Evolutionary conservation across 2,888 invertebrate species (phyloP).

Genomic region (Allophyes oxyacanthae): DNA sequence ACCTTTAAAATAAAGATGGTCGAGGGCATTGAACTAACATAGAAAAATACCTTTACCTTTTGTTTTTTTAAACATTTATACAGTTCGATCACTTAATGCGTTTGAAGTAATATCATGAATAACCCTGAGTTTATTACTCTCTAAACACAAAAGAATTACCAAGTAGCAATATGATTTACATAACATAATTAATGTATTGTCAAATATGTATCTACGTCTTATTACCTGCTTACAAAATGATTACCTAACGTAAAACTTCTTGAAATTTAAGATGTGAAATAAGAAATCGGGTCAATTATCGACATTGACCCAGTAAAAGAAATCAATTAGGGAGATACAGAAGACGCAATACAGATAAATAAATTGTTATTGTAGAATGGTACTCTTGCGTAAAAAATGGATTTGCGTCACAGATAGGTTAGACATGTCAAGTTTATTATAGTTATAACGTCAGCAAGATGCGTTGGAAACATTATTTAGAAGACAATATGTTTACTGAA

Average conservation of each 20-base stretch:
- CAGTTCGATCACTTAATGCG: no score
- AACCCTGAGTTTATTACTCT: conserved; percentile 11
- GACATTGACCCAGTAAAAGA: conserved; percentile 38
- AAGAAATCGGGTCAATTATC: conserved; percentile 8
- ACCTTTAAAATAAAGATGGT: no score
- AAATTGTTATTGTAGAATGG: conserved; percentile 14
- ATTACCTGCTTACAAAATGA: conserved; percentile 11
- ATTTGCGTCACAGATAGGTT: conserved; percentile 40
- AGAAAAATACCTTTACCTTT: neutral
- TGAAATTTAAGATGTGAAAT: neutral
- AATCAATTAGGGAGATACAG: conserved; percentile 13
- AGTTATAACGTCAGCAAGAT: conserved; percentile 25
- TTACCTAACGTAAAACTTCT: conserved; percentile 4
- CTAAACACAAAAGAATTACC: conserved; percentile 13
- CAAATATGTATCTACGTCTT: no score
- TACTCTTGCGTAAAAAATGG: conserved; percentile 12
- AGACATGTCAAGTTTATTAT: conserved; percentile 21
- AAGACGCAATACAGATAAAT: conserved; percentile 28
- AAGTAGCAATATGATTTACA: conserved; percentile 16
- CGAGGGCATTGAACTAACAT: neutral
- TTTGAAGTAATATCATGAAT: no score
- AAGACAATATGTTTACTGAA: neutral
- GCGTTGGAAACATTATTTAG: neutral
- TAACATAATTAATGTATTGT: no score
- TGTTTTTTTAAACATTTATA: conserved; percentile 1